Evolutionary conservation across 37 sponge, comb jelly and placozoan genomes (phyloP).

Genomic region (Beroe forskalii): DNA sequence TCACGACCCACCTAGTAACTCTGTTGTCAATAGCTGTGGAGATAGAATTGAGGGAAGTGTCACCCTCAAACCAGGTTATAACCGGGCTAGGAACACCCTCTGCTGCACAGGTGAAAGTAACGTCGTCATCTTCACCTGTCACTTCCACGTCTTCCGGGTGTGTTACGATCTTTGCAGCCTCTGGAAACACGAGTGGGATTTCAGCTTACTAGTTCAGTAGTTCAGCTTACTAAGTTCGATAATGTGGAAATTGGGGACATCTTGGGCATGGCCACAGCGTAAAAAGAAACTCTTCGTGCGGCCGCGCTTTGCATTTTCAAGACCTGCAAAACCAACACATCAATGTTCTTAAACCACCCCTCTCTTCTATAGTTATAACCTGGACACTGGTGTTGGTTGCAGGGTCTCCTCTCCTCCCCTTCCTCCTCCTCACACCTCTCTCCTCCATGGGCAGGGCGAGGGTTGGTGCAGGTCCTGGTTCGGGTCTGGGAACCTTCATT

Average conservation of each 20-base stretch:
- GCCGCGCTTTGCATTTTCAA: too few species aligned
- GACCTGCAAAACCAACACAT: too few species aligned
- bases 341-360: too few species aligned
- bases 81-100: slow-evolving; percentile 47
- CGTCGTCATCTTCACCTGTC: neutral
- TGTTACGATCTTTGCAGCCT: neutral
- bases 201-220: too few species aligned
- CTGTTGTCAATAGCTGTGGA: neutral
- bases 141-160: neutral
- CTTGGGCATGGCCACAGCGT: too few species aligned
- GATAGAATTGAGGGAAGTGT: neutral
- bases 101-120: slow-evolving; percentile 7
- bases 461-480: slow-evolving; percentile 55
- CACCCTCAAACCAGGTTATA: slow-evolving; percentile 56
- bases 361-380: too few species aligned
- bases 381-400: too few species aligned
- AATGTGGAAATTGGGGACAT: too few species aligned
- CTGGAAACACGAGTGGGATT: too few species aligned
- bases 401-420: neutral
- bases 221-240: too few species aligned
- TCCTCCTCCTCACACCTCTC: neutral
- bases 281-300: too few species aligned
- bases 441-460: slow-evolving; percentile 57
- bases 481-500: slow-evolving; percentile 13
- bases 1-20: neutral